Evolutionary conservation across 1,140 invertebrate species (phyloP), one percentile per base, ranked within the genome.

Genomic region (Holotrichia oblita): DNA sequence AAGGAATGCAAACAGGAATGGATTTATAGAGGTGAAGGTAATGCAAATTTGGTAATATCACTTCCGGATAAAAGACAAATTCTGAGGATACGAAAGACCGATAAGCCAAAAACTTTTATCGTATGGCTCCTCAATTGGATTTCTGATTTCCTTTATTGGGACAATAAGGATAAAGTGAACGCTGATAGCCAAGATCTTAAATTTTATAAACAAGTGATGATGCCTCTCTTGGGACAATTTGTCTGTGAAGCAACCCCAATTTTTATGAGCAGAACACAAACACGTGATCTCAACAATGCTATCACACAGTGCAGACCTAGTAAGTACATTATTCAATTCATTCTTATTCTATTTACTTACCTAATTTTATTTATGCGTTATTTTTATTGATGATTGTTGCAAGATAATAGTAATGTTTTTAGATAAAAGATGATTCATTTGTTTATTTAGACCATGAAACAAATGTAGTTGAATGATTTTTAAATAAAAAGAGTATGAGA

Each of bases 1-100:
- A 74, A 74, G 12, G 73, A 44, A 41, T 14, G 34, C 41, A 74
- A 76, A n/a, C 75, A 81, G 14, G 81, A 84, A 48, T 85, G 83
- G 83, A 76, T 78, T n/a, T 85, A 85, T 64, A 77, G 84, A 73
- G 84, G 84, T 3, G 84, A 85, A 81, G 84, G 84, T 40, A 85
- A 85, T 75, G 83, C 82, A 42, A 84, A 85, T 76, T 59, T 85
- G 22, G 83, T 84, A 27, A 76, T 85, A 69, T 83, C 81, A 6
- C 75, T 85, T 48, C 82, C 83, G n/a, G 80, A 79, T 41, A 40
- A 75, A 10, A 78, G 79, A 40, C 81, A 84, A 78, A 83, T 85
- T 55, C 78, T 85, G n/a, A 77, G 83, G 42, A 85, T 85, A 14
- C 77, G 80, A 48, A 85, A 85, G 80, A 82, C 73, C 17, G 79